phyloP scores from a whole-genome alignment of 2,888 invertebrate genomes.

The Cantharis rustica region DNA sequence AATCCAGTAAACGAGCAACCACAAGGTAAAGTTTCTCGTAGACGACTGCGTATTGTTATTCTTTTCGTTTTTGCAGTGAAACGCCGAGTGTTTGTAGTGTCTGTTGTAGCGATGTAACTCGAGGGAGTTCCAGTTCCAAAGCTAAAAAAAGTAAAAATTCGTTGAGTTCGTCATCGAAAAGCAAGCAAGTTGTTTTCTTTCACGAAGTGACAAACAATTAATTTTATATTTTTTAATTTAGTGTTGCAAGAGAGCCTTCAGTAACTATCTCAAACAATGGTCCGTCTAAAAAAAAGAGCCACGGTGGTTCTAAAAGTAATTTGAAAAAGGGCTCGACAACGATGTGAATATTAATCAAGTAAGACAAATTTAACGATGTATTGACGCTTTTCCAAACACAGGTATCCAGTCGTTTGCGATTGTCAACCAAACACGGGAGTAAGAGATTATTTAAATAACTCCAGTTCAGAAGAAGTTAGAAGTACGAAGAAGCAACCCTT shows the following conservation, averaged over 20 bases:
- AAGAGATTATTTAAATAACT: conserved; percentile 38
- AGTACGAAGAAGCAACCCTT: conserved; percentile 35
- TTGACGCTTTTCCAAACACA: neutral
- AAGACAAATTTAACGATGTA: neutral
- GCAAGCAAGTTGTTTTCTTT: neutral
- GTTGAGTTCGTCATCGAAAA: neutral
- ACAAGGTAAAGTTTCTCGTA: neutral
- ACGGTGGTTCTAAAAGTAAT: neutral
- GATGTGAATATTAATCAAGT: neutral
- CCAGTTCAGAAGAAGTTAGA: conserved; percentile 33
- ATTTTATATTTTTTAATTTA: neutral
- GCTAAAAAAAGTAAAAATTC: neutral
- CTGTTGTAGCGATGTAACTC: neutral
- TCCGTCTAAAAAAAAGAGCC: neutral
- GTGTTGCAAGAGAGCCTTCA: neutral
- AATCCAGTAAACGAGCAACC: neutral
- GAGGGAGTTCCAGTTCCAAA: neutral
- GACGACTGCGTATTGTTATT: neutral
- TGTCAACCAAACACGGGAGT: conserved; percentile 47
- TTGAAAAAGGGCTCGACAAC: neutral
- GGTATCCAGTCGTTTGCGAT: conserved; percentile 40
- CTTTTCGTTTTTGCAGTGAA: neutral
- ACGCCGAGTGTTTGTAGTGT: neutral
- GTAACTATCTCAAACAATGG: neutral
- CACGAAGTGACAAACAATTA: too few relatives aligned